Evolutionary conservation across 2,888 invertebrate species (phyloP), one percentile per base, ranked within the genome.

Genomic region (Sarcophaga caerulescens): DNA sequence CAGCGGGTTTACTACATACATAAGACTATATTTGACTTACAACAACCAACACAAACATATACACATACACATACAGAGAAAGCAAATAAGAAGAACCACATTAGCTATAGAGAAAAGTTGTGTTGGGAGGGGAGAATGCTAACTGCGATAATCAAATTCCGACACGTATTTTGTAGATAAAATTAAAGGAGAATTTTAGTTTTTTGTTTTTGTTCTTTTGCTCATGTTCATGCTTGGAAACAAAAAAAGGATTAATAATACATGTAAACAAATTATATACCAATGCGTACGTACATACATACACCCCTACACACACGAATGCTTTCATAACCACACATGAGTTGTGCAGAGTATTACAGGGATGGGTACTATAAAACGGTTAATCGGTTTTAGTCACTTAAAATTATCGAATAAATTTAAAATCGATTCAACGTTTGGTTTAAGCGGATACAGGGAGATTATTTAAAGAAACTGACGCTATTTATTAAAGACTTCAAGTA

Each of bases 231-330:
- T 44, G 45, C 19, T 35, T 35, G 35, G 35, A 2, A 35, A 35
- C 52, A 70, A 23, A 76, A 81, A 70, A 80, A 81, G 81, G 81
- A 81, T 85, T 85, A 85, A 62, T 52, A 77, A 45, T 17, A 74
- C 62, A 71, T 65, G 75, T 35, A 73, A 14, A n/a, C 8, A 66
- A 81, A 77, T 71, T 68, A 57, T 62, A 47, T 8, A 65, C n/a
- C 35, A 44, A 62, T 70, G 52, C 60, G 45, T 12, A 45, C 45
- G 35, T 21, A 45, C 6, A 23, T 11, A 68, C 21, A 65, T 44
- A 11, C 71, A 62, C 11, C 1, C 10, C 21, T n/a, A 62, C 47
- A 65, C 0, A 65, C 57, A 57, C 3, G 14, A 35, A 35, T 35
- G 35, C 10, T 35, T 35, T 35, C 35, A 35, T 35, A 35, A 35